phyloP scores from a whole-genome alignment of 2,888 invertebrate species.

The Mythimna lalbum region DNA sequence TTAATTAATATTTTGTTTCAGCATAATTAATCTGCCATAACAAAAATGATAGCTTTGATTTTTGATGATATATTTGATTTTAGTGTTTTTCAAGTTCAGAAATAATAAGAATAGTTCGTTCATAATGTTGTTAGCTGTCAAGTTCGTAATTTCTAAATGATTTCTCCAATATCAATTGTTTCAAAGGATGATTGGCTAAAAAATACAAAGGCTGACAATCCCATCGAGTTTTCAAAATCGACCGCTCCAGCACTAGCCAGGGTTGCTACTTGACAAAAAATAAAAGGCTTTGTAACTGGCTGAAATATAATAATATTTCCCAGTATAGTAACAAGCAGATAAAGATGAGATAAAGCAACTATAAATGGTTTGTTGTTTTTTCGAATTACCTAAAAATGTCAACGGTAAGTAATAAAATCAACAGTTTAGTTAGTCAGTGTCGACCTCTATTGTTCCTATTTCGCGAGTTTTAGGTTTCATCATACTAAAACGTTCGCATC shows the following conservation, averaged over 20 bases:
- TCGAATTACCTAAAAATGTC: too few species aligned
- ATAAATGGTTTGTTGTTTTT: not conserved
- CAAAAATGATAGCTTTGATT: too few species aligned
- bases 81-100: too few species aligned
- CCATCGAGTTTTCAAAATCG: not conserved
- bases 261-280: not conserved
- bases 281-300: conserved; percentile 1
- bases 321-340: too few species aligned
- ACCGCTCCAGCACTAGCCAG: conserved; percentile 8
- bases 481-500: not conserved
- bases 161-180: too few species aligned
- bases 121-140: too few species aligned
- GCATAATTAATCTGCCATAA: too few species aligned
- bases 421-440: not conserved
- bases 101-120: too few species aligned
- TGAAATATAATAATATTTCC: not conserved
- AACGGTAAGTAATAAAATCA: not conserved
- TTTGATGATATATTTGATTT: too few species aligned
- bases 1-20: not conserved
- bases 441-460: not conserved
- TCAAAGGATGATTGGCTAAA: too few species aligned
- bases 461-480: not conserved
- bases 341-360: not conserved
- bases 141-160: too few species aligned
- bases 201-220: too few species aligned